These are phyloP conservation scores for Eidolon helvum DNA, from an alignment of 2,113 vertebrate species.

Conservation along the genomic window DNA sequence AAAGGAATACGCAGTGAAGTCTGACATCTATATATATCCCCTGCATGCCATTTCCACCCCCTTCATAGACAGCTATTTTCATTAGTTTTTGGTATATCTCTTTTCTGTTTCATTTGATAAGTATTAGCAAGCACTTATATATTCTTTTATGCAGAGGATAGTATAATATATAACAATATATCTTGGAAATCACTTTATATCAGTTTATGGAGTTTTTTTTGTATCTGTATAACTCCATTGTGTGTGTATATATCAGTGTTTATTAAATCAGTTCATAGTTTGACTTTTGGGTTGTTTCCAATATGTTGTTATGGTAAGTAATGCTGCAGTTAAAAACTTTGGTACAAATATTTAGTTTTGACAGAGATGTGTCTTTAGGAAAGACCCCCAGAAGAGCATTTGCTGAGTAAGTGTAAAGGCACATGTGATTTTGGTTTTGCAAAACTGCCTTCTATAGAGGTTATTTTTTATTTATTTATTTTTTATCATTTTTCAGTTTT, in stretches of 20 bases:
- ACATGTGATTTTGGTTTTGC: not conserved
- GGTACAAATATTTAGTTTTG: not conserved
- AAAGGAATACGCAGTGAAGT: not conserved
- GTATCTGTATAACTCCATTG: not conserved
- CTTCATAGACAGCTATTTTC: not conserved
- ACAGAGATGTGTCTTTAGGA: not conserved
- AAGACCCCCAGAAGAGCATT: not conserved
- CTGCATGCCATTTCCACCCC: not conserved
- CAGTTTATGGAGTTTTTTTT: not conserved
- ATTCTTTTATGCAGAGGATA: not conserved
- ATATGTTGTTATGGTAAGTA: not conserved
- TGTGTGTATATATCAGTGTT: not conserved
- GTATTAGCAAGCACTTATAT: not conserved
- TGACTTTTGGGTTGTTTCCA: not conserved
- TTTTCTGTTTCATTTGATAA: not conserved
- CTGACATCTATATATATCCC: not conserved
- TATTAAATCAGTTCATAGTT: not conserved
- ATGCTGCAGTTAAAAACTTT: not conserved
- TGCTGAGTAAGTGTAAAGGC: not conserved
- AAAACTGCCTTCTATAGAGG: not conserved
- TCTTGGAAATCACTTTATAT: not conserved
- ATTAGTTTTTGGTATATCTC: not conserved
- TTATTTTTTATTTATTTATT: not conserved
- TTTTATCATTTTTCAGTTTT: constrained; percentile 28
- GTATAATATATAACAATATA: not conserved